Percentiles rank a stretch among this genome's conserved stretches.
phyloP scores from a whole-genome alignment of 2,888 invertebrate genomes.

The Hecatera dysodea region DNA sequence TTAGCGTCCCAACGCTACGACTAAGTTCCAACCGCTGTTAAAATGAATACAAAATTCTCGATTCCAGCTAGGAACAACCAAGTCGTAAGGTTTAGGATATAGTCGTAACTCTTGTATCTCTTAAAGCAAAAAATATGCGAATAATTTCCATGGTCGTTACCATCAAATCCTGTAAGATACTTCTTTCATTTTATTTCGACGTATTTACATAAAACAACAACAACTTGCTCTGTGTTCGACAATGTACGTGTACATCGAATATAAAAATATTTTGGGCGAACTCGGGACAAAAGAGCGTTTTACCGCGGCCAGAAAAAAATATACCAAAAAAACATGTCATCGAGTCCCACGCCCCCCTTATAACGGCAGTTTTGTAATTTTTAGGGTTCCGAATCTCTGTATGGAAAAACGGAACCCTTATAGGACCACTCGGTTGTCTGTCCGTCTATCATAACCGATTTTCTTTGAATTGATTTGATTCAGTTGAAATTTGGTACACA shows the following conservation, averaged over 20 bases:
- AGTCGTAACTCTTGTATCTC: slow-evolving; percentile 55
- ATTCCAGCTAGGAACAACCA: slow-evolving; percentile 42
- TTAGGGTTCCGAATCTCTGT: too few species aligned
- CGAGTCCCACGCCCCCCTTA: slow-evolving; percentile 44
- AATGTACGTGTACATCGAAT: slow-evolving; percentile 14
- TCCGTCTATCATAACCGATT: too few species aligned
- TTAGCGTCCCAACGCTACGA: slow-evolving; percentile 49
- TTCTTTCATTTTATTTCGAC: slow-evolving; percentile 50
- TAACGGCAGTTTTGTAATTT: slow-evolving; percentile 45
- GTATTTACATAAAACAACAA: slow-evolving; percentile 47
- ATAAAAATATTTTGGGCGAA: slow-evolving; percentile 47
- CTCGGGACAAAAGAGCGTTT: slow-evolving; percentile 41
- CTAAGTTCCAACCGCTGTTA: slow-evolving; percentile 50
- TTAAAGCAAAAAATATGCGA: slow-evolving; percentile 34
- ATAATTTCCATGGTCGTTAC: slow-evolving; percentile 42
- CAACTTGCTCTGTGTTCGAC: slow-evolving; percentile 19
- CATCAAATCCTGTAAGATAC: slow-evolving; percentile 45
- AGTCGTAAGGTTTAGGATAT: slow-evolving; percentile 41
- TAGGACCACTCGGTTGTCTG: too few species aligned
- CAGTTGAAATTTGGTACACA: too few species aligned
- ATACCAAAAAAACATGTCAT: slow-evolving; percentile 63
- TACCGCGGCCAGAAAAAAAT: slow-evolving; percentile 51
- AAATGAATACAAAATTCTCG: slow-evolving; percentile 63
- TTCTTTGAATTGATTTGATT: too few species aligned
- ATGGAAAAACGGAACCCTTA: too few species aligned